Base-by-base conservation (phyloP, 2,113 vertebrate genomes). In the Melanerpes formicivorus region DNA sequence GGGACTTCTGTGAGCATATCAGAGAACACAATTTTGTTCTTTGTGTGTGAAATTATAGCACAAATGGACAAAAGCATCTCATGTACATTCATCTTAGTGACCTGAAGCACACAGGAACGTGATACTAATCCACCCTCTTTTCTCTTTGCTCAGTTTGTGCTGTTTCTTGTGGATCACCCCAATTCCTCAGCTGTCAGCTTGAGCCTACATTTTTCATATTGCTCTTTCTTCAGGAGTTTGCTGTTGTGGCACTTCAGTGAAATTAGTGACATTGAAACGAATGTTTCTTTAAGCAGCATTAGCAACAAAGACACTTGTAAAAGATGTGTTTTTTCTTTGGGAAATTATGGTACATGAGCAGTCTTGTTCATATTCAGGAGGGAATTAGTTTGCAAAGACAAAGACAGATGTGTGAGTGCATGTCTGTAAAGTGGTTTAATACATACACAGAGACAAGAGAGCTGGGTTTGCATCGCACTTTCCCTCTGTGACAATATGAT, bases 71-170 rank as follows among this genome's bases (percentile, higher is more conserved):
- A 96, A 91, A 95, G 72, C 85, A 52, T 72, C 87, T 95, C 88
- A 30, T 77, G 92, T 85, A 92, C 96, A 96, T 97, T 97, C 90
- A 91, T 97, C 97, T 97, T 97, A 19, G 82, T 96, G 96, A 97
- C 96, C 96, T 93, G 86, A 90, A 85, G 88, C 81, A 88, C 40
- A 60, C 66, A 85, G 69, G 91, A 90, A 63, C 6, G 14, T 6
- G 84, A 52, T 94, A 67, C 80, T 86, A 73, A 81, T 82, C 77
- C 77, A 73, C 81, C 73, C 27, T 25, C 73, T 58, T 88, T 90
- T 87, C 77, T 59, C 90, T 93, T 79, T 76, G 70, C 81, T 88
- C 77, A 37, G 52, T 77, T 94, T 93, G 42, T 95, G 94, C 77
- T 78, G 71, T 75, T 91, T 85, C 66, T n/a, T 77, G 55, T 19